Evolutionary conservation across 2,888 invertebrate species (phyloP), one percentile per base, ranked within the genome.

Genomic region (Pristionchus arcanus): DNA sequence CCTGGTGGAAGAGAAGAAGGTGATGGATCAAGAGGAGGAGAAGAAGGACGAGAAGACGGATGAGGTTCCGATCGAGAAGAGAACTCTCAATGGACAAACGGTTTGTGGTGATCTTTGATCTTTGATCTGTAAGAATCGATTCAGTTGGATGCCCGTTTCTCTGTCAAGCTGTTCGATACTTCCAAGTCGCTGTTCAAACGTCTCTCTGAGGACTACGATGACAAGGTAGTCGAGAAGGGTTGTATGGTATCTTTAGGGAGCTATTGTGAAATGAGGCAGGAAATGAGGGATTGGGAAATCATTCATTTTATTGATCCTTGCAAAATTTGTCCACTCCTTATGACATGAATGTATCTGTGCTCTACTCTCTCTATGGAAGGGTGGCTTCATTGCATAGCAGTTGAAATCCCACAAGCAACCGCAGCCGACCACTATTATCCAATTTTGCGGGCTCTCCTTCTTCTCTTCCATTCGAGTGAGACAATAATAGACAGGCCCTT

Each of bases 181-280:
- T 63, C 87, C 28, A 88, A 88, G 74, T 88, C 87, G 0, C 31
- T 88, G 31, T 88, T 88, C 74, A 88, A 88, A 37, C 87, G 87
- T 74, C 74, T 88, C 49, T 88, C 87, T 5, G 49, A 88, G 31
- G 87, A 88, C 74, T 34, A 88, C 34, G 87, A 88, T 21, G 87
- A 88, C 21, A 49, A 59, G 53, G 87, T 88, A 53, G 15, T 0
- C n/a, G 1, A 11, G 25, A 21, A 9, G 42, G 42, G 42, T 49
- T 49, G 42, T 49, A 49, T 49, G 9, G 42, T 49, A 49, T 49
- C 42, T 49, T 7, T 7, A 7, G 42, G 42, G 42, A 49, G 13
- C 19, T 19, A 55, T 55, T n/a, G 25, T 1, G 63, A 63, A 63
- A n/a, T 21, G 4, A 25, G 5, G n/a, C 2, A 63, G 25, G 63